Evolutionary conservation across 2,113 vertebrate species (phyloP).

Genomic region (Spermophilus dauricus): DNA sequence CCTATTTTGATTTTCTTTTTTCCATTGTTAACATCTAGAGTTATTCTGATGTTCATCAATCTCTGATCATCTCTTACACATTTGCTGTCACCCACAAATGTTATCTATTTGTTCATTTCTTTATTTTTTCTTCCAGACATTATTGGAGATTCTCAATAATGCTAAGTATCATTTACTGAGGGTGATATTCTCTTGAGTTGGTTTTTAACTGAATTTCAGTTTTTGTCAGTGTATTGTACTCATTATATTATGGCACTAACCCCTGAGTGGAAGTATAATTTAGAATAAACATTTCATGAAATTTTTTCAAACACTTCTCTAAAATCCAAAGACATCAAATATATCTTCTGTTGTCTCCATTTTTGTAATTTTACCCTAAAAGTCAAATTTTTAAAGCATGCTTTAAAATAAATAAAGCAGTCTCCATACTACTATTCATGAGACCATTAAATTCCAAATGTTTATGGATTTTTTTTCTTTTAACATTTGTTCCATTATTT

Average conservation of each 20-base stretch:
- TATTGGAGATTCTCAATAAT: conserved; percentile 23
- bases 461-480: conserved; percentile 59
- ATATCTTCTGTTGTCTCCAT: background rate
- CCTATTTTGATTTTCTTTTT: background rate
- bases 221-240: conserved; percentile 32
- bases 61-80: background rate
- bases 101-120: background rate
- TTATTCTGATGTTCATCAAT: background rate
- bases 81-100: conserved; percentile 27
- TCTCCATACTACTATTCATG: background rate
- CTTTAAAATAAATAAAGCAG: conserved; percentile 61
- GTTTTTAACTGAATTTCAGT: background rate
- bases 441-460: conserved; percentile 36
- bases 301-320: conserved; percentile 45
- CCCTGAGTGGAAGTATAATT: conserved; percentile 15
- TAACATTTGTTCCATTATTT: conserved; percentile 66
- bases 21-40: background rate
- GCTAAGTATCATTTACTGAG: background rate
- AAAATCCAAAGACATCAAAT: conserved; percentile 36
- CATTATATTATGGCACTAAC: background rate
- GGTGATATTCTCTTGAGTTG: conserved; percentile 20
- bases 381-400: conserved; percentile 44
- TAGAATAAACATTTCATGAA: background rate
- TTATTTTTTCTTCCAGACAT: background rate
- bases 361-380: conserved; percentile 32